Base-by-base conservation (phyloP, 2,797 vertebrate genomes). In the Arvicola amphibius region DNA sequence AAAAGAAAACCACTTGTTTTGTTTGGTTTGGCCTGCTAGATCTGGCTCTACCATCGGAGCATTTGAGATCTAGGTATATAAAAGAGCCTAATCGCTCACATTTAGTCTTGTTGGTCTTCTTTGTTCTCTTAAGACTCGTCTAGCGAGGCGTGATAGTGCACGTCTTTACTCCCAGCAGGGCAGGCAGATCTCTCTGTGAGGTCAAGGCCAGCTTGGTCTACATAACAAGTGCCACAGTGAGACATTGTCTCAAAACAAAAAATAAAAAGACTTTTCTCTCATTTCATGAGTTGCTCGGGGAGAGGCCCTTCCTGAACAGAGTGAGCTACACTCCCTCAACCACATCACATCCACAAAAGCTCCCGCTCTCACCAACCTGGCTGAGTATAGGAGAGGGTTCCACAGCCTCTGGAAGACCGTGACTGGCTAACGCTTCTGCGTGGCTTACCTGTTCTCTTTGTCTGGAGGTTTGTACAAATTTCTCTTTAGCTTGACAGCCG, bases 1-100 rank as follows among this genome's bases (percentile, higher is more conserved):
- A 37, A 43, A 43, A 74, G 4, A 46, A 46, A 46, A 27, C 5
- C 9, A 46, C 37, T 4, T 73, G 5, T 14, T 46, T 67, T 69
- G 46, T 46, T 46, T 46, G 46, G 46, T 53, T 91, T 67, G 43
- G 14, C 27, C 65, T 92, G 19, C 67, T 53, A 65, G 8, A 85
- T 90, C 27, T 43, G 10, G 79, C 34, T 94, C 80, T 85, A 90
- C 74, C 69, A 73, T 91, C 83, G 94, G 27, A 69, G 4, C 69
- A 19, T 80, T 95, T 84, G 88, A 77, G 40, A 84, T 40, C 67
- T 71, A 85, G 53, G 29, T 16, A 76, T n/a, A 85, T 6, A 59
- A 73, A n/a, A 17, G 78, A 87, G 23, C 77, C 29, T 86, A 89
- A 93, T 53, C 74, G 88, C 63, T 95, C 37, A 88, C 65, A 34